These are phyloP conservation scores for Orgyia antiqua DNA, from an alignment of 2,888 invertebrate genomes.

Conservation along the genomic window DNA sequence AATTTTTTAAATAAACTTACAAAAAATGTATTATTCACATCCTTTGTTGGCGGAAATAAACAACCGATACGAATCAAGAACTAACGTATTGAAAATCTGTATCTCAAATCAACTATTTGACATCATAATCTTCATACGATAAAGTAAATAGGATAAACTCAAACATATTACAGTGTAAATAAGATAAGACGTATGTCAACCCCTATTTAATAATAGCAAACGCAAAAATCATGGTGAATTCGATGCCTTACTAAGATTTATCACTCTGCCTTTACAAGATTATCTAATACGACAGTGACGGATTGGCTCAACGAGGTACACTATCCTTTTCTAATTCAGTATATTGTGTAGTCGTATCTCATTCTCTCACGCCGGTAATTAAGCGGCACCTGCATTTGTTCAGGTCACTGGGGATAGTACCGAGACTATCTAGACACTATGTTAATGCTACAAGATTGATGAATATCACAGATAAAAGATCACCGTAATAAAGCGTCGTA, in stretches of 20 bases:
- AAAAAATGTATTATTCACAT: background rate
- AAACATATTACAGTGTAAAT: slow-evolving; percentile 21
- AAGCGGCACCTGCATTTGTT: slow-evolving; percentile 70
- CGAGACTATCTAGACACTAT: slow-evolving; percentile 62
- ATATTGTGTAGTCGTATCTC: slow-evolving; percentile 17
- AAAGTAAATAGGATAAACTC: slow-evolving; percentile 7
- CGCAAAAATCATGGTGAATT: slow-evolving; percentile 56
- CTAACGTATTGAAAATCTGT: background rate
- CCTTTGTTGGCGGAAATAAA: background rate
- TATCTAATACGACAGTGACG: slow-evolving; percentile 71
- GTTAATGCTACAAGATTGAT: slow-evolving; percentile 69
- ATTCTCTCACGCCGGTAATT: slow-evolving; percentile 43
- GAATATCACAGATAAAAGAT: slow-evolving; percentile 33
- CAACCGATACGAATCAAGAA: background rate
- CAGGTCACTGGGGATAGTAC: slow-evolving; percentile 58
- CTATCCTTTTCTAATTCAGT: slow-evolving; percentile 35
- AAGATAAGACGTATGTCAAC: slow-evolving; percentile 37
- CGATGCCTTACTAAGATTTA: slow-evolving; percentile 57
- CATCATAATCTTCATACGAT: slow-evolving; percentile 1
- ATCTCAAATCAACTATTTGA: background rate
- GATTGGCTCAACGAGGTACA: slow-evolving; percentile 54
- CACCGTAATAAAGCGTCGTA: slow-evolving; percentile 26
- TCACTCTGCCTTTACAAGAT: slow-evolving; percentile 69
- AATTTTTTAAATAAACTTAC: background rate
- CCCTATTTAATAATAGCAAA: slow-evolving; percentile 51